Percentiles rank a stretch among this genome's conserved stretches.
These are phyloP conservation scores for Nycticorax nycticorax DNA, from an alignment of 2,113 vertebrate species.

Conservation along the genomic window DNA sequence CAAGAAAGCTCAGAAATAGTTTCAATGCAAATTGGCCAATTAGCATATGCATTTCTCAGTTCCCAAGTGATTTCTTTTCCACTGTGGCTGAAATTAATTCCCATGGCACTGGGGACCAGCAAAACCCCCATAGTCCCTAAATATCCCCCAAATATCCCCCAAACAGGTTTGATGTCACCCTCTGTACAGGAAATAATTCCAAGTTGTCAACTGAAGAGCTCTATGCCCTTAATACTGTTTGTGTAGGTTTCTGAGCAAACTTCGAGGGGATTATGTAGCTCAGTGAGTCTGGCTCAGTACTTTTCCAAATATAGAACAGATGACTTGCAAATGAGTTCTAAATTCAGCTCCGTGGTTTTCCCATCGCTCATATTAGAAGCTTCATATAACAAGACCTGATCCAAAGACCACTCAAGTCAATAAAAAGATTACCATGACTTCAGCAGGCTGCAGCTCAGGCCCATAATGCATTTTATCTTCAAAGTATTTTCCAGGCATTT, in stretches of 20 bases:
- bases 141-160: neutral
- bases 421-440: neutral
- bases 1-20: neutral
- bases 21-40: slow-evolving; percentile 40
- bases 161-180: fast-evolving
- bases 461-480: neutral
- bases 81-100: neutral
- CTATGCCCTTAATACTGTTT: neutral
- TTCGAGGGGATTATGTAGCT: neutral
- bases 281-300: neutral
- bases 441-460: neutral
- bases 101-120: neutral
- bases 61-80: neutral
- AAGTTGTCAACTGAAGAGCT: neutral
- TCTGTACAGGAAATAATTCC: neutral
- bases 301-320: neutral
- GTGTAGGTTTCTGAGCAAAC: slow-evolving; percentile 2
- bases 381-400: neutral
- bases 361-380: neutral
- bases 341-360: slow-evolving; percentile 14
- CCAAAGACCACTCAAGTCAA: neutral
- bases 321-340: slow-evolving; percentile 22
- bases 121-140: neutral
- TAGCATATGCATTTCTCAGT: neutral
- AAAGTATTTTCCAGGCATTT: neutral